Evolutionary conservation across 2,797 vertebrate genomes (phyloP), one percentile per base, ranked within the genome.

Genomic region (Threskiornis aethiopicus): DNA sequence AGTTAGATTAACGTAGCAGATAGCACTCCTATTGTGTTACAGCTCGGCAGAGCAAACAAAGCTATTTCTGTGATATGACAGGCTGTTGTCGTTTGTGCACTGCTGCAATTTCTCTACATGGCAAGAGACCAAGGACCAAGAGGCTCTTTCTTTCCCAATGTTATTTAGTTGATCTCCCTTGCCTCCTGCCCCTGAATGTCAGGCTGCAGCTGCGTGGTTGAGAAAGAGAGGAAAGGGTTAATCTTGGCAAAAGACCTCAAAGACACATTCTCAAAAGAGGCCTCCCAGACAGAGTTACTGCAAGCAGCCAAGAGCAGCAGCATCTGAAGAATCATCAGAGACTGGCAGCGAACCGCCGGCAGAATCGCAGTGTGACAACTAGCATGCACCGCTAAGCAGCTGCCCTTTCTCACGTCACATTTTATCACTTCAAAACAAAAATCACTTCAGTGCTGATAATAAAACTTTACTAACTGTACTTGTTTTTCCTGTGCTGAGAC

Each of bases 11-110:
- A 62, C 4, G 2, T 29, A 89, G 81, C 84, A 97, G 86, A 97
- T 73, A 98, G 92, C 79, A 58, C 89, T 88, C 84, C 42, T 76
- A 97, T 52, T 87, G 88, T 97, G 95, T 96, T 96, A 92, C 93
- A 94, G 91, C 91, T 94, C 89, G 35, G 90, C 65, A 92, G 81
- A 94, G 61, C 49, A 93, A 93, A 96, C 84, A 95, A 94, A 91
- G 79, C 89, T 62, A 62, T 42, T 87, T 69, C 90, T 94, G 78
- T 93, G 86, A 70, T 28, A 52, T 10, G 82, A 89, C 84, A 84
- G 69, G 49, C 75, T 47, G 31, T 5, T 89, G 66, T 55, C 78
- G 87, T 85, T 57, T 71, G 66, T 66, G 54, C 42, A 35, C 80
- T 87, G 73, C 81, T 89, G 70, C 67, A 87, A 80, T 33, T 67